Evolutionary conservation across 1,140 invertebrate species (phyloP), one percentile per base, ranked within the genome.

Genomic region (Spodoptera frugiperda): DNA sequence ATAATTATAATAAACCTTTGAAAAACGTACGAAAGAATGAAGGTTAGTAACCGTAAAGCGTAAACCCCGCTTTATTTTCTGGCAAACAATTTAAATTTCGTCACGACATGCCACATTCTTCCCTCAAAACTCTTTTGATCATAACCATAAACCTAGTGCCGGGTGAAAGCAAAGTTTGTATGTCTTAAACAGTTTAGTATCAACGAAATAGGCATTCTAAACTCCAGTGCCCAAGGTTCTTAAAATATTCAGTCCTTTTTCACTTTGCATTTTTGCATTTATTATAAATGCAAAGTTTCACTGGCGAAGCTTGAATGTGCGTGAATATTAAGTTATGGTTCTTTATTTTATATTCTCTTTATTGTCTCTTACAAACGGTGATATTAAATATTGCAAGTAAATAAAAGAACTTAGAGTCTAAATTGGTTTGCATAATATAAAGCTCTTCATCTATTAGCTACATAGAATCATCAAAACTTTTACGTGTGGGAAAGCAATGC

Each of bases 171-270:
- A 61, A 61, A 49, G 54, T 73, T 73, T 73, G 59, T 59, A 19
- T 59, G 25, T 57, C 17, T 49, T 73, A 73, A 73, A 61, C 71
- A 61, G 55, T 73, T 61, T 73, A 49, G 19, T 55, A 30, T 73
- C 54, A 44, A 72, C n/a, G 0, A 49, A 73, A 48, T 73, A 73
- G 54, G 55, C 71, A 61, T 59, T 49, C 39, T 48, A 61, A 54
- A 44, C 53, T 59, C 48, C 68, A 72, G 48, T 57, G 54, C 46
- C 57, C 10, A 59, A 48, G 70, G 33, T 72, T 59, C 54, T 17
- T 72, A 14, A 73, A 73, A 73, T 73, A 73, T 73, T 73, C 55
- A 73, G 44, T 59, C 21, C 8, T 30, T 39, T 49, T 61, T 33
- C 14, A 48, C 71, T 59, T 44, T 57, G 12, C 6, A 46, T 30